A percentile compares a stretch with the other conserved stretches of the same genome.
phyloP scores from a whole-genome alignment of 1,140 invertebrate species.

The Drosophila santomea region DNA sequence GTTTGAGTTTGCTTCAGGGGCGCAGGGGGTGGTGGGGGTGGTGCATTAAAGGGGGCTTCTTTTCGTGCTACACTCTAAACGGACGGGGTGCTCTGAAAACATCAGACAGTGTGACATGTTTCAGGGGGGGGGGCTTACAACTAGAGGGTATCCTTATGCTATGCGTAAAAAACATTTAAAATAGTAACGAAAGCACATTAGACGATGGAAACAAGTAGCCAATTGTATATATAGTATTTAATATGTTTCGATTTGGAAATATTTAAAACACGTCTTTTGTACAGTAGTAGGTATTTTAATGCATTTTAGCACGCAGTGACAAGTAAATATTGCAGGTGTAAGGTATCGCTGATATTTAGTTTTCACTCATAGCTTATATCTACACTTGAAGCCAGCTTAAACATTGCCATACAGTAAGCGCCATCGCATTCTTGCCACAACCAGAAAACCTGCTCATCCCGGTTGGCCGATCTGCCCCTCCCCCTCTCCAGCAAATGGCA shows the following conservation, averaged over 20 bases:
- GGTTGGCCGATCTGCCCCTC: not conserved
- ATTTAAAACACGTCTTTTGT: too few relatives aligned
- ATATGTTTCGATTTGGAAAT: too few relatives aligned
- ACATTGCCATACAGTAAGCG: conserved; percentile 68
- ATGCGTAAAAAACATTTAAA: too few relatives aligned
- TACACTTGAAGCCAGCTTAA: conserved; percentile 45
- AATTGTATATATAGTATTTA: too few relatives aligned
- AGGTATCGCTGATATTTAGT: not conserved
- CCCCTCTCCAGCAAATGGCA: conserved; percentile 62
- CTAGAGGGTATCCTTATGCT: not conserved
- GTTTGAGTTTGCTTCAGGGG: conserved; percentile 11
- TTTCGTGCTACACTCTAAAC: not conserved
- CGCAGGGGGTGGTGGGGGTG: not conserved
- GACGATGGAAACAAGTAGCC: conserved; percentile 1
- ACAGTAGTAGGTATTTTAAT: not conserved
- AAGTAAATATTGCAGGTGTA: not conserved
- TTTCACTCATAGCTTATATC: conserved; percentile 10
- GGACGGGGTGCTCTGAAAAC: conserved; percentile 14
- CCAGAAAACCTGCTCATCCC: conserved; percentile 63
- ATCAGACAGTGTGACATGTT: not conserved
- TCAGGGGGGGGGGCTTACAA: conserved; percentile 14
- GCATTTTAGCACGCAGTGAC: not conserved
- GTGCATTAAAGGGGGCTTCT: not conserved
- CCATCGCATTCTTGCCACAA: conserved; percentile 64
- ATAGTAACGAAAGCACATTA: not conserved